Conservation (phyloP, 2,113 vertebrate genomes). For the Leucopsar rothschildi region DNA sequence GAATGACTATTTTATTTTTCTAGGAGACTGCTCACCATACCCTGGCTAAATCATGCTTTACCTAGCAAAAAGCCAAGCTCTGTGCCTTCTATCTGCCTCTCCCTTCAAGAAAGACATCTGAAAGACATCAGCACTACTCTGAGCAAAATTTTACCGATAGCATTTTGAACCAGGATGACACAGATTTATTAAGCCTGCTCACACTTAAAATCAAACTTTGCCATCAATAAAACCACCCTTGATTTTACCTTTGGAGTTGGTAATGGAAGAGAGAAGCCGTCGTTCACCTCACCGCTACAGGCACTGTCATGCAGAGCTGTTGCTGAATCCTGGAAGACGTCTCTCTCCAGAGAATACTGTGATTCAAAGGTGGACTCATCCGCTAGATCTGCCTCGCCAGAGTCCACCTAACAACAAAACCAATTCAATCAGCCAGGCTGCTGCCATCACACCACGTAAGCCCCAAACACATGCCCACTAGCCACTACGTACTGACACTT, state of each 20-base stretch:
- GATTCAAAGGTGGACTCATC: constrained; percentile 80
- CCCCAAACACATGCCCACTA: not conserved
- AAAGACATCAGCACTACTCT: not conserved
- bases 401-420: constrained; percentile 82
- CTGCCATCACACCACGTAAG: not conserved
- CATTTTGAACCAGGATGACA: not conserved
- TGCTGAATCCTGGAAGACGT: constrained; percentile 80
- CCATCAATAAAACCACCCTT: not conserved
- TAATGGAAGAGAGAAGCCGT: constrained; percentile 62
- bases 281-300: constrained; percentile 74
- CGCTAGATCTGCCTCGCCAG: constrained; percentile 77
- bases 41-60: not conserved
- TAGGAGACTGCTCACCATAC: not conserved
- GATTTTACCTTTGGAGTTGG: constrained; percentile 82
- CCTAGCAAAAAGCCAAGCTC: not conserved
- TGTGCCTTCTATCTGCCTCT: not conserved
- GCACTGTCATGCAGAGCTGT: constrained; percentile 80
- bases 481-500: not conserved
- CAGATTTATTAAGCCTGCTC: not conserved
- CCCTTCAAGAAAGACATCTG: not conserved
- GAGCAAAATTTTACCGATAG: not conserved
- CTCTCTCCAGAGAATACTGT: constrained; percentile 73
- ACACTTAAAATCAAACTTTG: not conserved
- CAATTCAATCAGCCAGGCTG: constrained; percentile 24
- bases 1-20: not conserved